Evolutionary conservation across 2,888 invertebrate genomes (phyloP), one percentile per base, ranked within the genome.

Genomic region (Caenorhabditis sp.): DNA sequence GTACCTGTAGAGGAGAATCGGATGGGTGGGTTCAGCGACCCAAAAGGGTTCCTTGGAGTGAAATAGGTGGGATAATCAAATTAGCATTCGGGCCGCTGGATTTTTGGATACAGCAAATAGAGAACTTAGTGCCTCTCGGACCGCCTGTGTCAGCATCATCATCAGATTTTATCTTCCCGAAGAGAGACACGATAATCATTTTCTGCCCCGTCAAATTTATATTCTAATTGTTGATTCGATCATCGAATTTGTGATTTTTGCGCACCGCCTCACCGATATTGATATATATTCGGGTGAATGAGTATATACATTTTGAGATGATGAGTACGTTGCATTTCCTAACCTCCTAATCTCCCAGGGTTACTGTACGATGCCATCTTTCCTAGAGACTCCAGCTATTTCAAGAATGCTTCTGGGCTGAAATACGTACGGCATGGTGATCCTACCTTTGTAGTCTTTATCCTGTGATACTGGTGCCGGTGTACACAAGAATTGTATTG

Each of bases 201-300:
- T 64, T 70, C 70, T 70, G 70, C 79, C 79, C 79, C 70, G 79
- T 79, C 79, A 79, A 79, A 70, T 79, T 69, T 69, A 63, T 79
- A 79, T 79, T 79, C 79, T 79, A 79, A 79, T 79, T 72, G 72
- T 72, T 79, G 79, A 79, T 79, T 79, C 79, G 79, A 79, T 79
- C 79, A 79, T 79, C 79, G 79, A 79, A 79, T 79, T 79, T 79
- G 70, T 63, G 63, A 44, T 59, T 69, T 51, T 77, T 70, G 77
- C 70, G 69, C 70, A 70, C 69, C 79, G 54, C 70, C 70, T 63
- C 70, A 70, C 54, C 69, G 68, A 59, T 69, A 76, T 76, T 59
- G 68, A 76, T 76, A 75, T 74, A 63, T 66, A 66, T 74, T 41
- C 63, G 63, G 51, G 74, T 74, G 74, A 74, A 74, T 74, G 54